Conservation (phyloP, 2,797 vertebrate genomes). For the Clarias laeviceps region DNA sequence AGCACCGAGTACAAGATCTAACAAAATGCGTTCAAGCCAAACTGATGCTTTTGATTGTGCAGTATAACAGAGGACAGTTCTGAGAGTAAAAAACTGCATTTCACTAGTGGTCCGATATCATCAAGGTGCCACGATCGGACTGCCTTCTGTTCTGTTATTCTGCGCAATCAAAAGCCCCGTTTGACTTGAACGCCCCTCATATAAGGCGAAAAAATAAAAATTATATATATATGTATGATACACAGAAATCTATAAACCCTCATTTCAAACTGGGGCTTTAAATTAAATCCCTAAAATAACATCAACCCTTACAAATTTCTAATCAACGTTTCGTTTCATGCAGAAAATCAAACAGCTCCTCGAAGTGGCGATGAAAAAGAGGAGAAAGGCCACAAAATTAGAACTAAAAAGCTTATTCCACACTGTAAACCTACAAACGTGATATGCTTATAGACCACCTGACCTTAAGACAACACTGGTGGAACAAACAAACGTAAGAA, state of each 20-base stretch:
- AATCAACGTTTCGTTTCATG: slow-evolving; percentile 36
- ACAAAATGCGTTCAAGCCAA: not conserved
- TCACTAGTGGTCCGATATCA: too few species aligned
- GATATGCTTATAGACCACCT: slow-evolving; percentile 49
- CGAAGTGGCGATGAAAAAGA: not conserved
- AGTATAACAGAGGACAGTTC: too few species aligned
- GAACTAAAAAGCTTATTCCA: slow-evolving; percentile 60
- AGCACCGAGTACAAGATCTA: slow-evolving; percentile 62
- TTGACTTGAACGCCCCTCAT: not conserved
- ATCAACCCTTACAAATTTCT: slow-evolving; percentile 18
- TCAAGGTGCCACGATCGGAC: too few species aligned
- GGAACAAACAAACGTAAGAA: too few species aligned
- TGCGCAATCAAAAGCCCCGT: too few species aligned
- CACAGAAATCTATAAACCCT: slow-evolving; percentile 56
- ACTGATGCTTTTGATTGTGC: too few species aligned
- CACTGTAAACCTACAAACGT: slow-evolving; percentile 51
- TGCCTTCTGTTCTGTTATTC: too few species aligned
- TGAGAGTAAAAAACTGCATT: too few species aligned
- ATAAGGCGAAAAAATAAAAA: slow-evolving; percentile 46
- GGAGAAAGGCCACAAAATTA: slow-evolving; percentile 14
- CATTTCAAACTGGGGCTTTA: slow-evolving; percentile 6
- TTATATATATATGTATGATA: slow-evolving; percentile 39
- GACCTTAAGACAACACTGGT: slow-evolving; percentile 70
- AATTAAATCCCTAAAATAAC: not conserved
- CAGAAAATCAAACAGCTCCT: slow-evolving; percentile 44